Conservation (phyloP, 2,113 vertebrate genomes). For the Silurus asotus region DNA sequence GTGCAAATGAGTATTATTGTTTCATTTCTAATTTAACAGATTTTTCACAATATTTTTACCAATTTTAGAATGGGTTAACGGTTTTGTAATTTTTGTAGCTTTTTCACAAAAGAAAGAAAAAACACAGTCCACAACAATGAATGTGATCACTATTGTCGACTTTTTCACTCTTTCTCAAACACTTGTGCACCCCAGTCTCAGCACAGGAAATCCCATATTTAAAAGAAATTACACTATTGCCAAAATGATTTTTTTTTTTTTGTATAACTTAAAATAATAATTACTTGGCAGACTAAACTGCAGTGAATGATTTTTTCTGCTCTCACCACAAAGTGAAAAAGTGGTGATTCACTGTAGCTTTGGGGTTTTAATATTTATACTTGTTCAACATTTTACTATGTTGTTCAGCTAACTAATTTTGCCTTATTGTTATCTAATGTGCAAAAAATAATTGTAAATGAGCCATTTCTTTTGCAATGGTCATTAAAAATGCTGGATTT, state of each 20-base stretch:
- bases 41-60: conserved; percentile 58
- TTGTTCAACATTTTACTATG: conserved; percentile 65
- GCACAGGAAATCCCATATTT: not conserved
- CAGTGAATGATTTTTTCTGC: conserved; percentile 9
- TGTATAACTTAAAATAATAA: conserved; percentile 18
- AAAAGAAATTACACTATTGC: conserved; percentile 31
- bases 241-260: conserved; percentile 19
- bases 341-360: conserved; percentile 65
- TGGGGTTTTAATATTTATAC: conserved; percentile 72
- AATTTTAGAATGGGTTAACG: conserved; percentile 57
- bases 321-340: conserved; percentile 16
- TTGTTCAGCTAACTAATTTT: conserved; percentile 65
- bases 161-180: conserved; percentile 17
- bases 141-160: not conserved
- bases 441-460: conserved; percentile 66
- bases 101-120: conserved; percentile 19
- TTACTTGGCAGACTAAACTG: conserved; percentile 2
- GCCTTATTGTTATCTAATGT: conserved; percentile 78
- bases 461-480: conserved; percentile 71
- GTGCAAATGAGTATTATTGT: conserved; percentile 71
- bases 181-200: conserved; percentile 9
- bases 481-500: conserved; percentile 79
- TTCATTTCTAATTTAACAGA: conserved; percentile 46
- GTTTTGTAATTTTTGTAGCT: conserved; percentile 31
- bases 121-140: conserved; percentile 19